Base-by-base conservation (phyloP, 2,113 vertebrate species). In the Nipponia nippon region DNA sequence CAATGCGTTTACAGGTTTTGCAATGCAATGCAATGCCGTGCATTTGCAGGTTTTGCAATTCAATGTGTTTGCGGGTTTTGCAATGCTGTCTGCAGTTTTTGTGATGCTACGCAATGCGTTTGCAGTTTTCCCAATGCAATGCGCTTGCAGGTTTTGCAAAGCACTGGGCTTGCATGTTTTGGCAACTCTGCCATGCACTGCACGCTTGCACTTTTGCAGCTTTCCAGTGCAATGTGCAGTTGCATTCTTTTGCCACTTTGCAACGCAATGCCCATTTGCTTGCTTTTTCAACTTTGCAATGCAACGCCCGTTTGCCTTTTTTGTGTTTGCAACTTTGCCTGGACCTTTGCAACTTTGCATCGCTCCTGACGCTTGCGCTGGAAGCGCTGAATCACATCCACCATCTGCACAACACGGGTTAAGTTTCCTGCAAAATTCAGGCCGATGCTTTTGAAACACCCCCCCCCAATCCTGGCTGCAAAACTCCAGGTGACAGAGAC, bases 341-440 rank as follows among this genome's bases (percentile, higher is more conserved):
- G 26, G 32, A 44, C 66, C 25, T 56, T 34, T 9, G 38, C 63
- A 15, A 52, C 32, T 55, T 26, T 10, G 17, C 49, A 8, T 14
- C 5, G 7, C 53, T 26, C 40, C 49, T 30, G 55, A 7, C 21
- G 1, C 61, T 26, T 30, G 13, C 5, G 1, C 53, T n/a, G 58
- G 20, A 32, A 79, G n/a, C 1, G 0, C 42, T 25, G 34, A 15
- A 49, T 14, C 8, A 2, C 1, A 4, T 9, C 40, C 2, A 8
- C 6, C 32, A 2, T 1, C 44, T 11, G 56, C 2, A 0, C 0
- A 23, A 23, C 3, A 10, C 5, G 3, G n/a, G 23, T 65, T 34
- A 59, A 73, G 1, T 15, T 46, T 29, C 50, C 66, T 32, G 16
- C 76, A 56, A 50, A 66, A 29, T 8, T 36, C 53, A 34, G 25